These are phyloP conservation scores for Patella ulyssiponensis DNA, from an alignment of 2,888 invertebrate species.

Conservation along the genomic window DNA sequence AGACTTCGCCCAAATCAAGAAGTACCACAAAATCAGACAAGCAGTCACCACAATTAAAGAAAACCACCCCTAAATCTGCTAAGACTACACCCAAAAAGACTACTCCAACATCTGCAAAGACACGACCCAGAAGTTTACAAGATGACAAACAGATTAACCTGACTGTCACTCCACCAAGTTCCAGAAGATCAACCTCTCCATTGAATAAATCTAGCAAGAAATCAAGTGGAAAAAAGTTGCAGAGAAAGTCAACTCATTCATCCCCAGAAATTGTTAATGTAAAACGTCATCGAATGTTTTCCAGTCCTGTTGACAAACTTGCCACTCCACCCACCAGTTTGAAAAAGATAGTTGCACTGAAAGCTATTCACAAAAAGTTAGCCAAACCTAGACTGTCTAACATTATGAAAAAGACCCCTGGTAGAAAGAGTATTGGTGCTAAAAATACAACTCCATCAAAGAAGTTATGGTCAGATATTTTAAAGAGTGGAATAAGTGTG, in stretches of 20 bases:
- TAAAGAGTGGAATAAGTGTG: slow-evolving; percentile 49
- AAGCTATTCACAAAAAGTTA: slow-evolving; percentile 66
- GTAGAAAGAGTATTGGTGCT: background rate
- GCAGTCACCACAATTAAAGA: slow-evolving; percentile 30
- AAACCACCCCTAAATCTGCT: slow-evolving; percentile 8
- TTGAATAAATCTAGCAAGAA: too few relatives aligned
- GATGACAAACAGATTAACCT: slow-evolving; percentile 11
- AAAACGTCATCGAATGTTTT: background rate
- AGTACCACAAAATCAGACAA: slow-evolving; percentile 30
- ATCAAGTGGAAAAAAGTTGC: too few relatives aligned
- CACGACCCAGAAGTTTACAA: background rate
- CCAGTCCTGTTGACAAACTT: slow-evolving; percentile 38
- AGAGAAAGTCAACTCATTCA: too few relatives aligned
- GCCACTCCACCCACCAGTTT: slow-evolving; percentile 47
- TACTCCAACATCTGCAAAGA: slow-evolving; percentile 25
- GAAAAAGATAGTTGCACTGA: slow-evolving; percentile 57
- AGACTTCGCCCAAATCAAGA: slow-evolving; percentile 13
- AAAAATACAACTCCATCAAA: slow-evolving; percentile 10
- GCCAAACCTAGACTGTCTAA: slow-evolving; percentile 58
- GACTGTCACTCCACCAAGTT: background rate
- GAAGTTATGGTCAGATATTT: slow-evolving; percentile 61
- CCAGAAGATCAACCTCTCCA: slow-evolving; percentile 7
- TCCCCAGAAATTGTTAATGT: too few relatives aligned
- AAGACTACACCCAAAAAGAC: slow-evolving; percentile 24
- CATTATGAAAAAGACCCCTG: slow-evolving; percentile 15